Base-by-base conservation (phyloP, 2,888 invertebrate genomes). In the Mongoloraphidia duomilia region DNA sequence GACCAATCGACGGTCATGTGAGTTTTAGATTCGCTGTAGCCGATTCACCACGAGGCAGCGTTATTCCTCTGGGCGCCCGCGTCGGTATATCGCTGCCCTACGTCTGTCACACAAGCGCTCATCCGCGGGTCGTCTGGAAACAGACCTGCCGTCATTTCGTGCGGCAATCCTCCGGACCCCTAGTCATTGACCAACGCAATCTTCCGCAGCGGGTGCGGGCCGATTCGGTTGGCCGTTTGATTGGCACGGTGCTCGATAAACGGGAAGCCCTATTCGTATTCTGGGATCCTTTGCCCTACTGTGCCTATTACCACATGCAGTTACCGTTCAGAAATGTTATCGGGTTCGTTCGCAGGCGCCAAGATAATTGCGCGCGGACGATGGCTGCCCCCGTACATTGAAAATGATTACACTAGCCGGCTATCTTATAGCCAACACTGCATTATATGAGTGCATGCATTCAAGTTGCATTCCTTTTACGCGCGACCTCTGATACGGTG, bases 271-370 rank as follows among this genome's bases (percentile, higher is more conserved):
- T 89, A 1, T 89, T 89, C 60, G 76, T 81, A 6, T 82, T 82
- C 60, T 88, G 88, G 88, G 89, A 89, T 62, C 89, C 89, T 6
- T 63, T 89, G 58, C 89, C 89, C 0, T 89, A 88, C 62, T 87
- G 86, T 61, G 87, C 85, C 3, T 88, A 86, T 63, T 88, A 88
- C 66, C 86, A 86, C 62, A 78, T 89, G 58, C 83, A 87, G 60
- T 64, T 82, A 57, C 86, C 87, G 0, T 72, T 82, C 55, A 72
- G 73, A 55, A 76, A 76, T 54, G 69, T 79, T 34, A 65, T 74
- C 55, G 71, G 70, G 40, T 75, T 77, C 60, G 64, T 77, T 52
- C 61, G 48, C 11, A 36, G 43, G 50, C 53, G 46, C 47, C 66
- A 66, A 45, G 61, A 63, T 50, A 62, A 45, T 17, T 11, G 61